These are phyloP conservation scores for Schizopygopsis pylzovi DNA, from an alignment of 2,797 vertebrate species.

Conservation along the genomic window DNA sequence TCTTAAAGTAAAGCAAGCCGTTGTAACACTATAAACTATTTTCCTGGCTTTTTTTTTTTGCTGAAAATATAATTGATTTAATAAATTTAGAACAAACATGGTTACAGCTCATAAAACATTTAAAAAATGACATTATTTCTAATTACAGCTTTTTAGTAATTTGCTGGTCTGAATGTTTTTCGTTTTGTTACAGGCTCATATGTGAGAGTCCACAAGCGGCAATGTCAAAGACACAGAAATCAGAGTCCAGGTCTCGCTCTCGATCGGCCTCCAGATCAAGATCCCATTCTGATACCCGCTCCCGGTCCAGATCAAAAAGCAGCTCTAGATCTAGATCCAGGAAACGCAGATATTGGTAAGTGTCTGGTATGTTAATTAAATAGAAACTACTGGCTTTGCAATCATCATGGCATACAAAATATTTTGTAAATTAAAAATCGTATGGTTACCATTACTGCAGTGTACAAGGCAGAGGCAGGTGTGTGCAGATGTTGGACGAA, in stretches of 20 bases:
- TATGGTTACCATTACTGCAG: background rate
- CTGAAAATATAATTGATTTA: background rate
- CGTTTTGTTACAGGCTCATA: constrained; percentile 46
- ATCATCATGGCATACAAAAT: background rate
- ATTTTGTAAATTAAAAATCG: background rate
- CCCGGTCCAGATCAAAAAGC: constrained; percentile 86
- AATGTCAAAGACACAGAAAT: constrained; percentile 95
- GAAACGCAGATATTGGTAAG: constrained; percentile 91
- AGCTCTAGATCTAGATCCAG: constrained; percentile 87
- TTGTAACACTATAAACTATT: background rate
- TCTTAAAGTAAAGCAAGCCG: background rate
- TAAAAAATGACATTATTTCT: background rate
- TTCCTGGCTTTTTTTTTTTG: background rate
- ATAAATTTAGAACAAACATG: background rate
- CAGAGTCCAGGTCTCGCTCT: constrained; percentile 90
- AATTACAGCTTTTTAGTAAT: background rate
- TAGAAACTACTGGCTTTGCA: background rate
- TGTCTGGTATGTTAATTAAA: background rate
- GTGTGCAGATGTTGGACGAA: background rate
- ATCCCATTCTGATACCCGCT: constrained; percentile 87
- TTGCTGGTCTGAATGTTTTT: constrained; percentile 23
- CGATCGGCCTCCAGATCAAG: constrained; percentile 87
- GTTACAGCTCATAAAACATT: background rate
- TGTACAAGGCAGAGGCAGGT: constrained; percentile 11
- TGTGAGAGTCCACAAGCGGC: constrained; percentile 66